Evolutionary conservation across 1,140 invertebrate genomes (phyloP).

Genomic region (Temnothorax longispinosus): DNA sequence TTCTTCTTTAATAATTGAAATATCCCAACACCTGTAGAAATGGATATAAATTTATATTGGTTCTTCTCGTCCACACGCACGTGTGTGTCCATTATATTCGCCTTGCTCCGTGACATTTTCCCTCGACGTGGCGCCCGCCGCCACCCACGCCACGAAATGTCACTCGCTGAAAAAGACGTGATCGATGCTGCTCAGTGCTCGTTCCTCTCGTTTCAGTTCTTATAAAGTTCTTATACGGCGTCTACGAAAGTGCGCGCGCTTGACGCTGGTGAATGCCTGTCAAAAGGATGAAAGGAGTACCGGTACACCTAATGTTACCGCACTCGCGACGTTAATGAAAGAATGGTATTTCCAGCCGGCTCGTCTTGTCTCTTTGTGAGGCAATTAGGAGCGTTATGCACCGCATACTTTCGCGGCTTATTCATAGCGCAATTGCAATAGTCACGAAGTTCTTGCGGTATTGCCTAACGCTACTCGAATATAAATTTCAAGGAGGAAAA

Average conservation of each 20-base stretch:
- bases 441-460: background rate
- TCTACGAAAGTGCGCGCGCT: constrained; percentile 35
- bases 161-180: constrained; percentile 74
- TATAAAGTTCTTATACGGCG: constrained; percentile 62
- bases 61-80: background rate
- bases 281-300: constrained; percentile 58
- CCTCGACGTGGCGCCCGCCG: constrained; percentile 75
- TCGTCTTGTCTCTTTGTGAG: constrained; percentile 51
- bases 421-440: constrained; percentile 23
- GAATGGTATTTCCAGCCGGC: constrained; percentile 51
- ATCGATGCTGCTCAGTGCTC: constrained; percentile 73
- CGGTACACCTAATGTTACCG: constrained; percentile 51
- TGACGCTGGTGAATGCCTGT: constrained; percentile 51
- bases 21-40: background rate
- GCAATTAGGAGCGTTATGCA: constrained; percentile 53
- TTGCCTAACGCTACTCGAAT: background rate
- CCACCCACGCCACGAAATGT: constrained; percentile 79
- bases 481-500: background rate
- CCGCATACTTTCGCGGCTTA: constrained; percentile 26
- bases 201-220: constrained; percentile 59
- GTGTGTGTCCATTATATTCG: background rate
- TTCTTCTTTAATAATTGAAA: background rate
- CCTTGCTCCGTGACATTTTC: constrained; percentile 74
- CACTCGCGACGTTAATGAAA: constrained; percentile 56
- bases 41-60: background rate